A percentile compares a stretch with the other conserved stretches of the same genome.
These are phyloP conservation scores for Alectoris magna DNA, from an alignment of 2,797 vertebrate genomes.

Conservation along the genomic window DNA sequence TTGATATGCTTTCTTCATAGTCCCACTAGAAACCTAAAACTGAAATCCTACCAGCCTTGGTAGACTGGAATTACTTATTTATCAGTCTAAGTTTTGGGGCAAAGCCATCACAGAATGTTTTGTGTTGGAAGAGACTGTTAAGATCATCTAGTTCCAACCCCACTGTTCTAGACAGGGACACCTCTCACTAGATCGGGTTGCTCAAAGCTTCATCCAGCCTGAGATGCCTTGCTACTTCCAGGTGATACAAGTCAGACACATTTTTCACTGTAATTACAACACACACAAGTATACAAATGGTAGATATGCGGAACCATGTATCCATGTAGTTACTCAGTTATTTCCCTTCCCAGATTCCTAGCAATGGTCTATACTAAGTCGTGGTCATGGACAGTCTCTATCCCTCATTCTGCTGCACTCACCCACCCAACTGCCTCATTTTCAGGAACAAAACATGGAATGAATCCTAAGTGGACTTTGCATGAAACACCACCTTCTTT, in stretches of 20 bases:
- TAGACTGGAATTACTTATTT: neutral
- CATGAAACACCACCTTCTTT: neutral
- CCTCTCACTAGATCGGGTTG: no score
- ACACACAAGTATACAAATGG: fast-evolving
- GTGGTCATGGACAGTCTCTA: neutral
- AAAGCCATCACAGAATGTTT: neutral
- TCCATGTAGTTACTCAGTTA: neutral
- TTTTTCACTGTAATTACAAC: neutral
- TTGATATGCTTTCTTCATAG: neutral
- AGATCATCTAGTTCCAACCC: no score
- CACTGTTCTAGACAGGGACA: no score
- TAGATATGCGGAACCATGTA: fast-evolving
- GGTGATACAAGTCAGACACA: neutral
- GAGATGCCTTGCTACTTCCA: neutral
- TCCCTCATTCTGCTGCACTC: neutral
- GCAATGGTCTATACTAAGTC: neutral
- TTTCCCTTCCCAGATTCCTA: neutral
- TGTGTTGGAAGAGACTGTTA: no score
- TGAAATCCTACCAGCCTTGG: neutral
- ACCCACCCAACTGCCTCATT: neutral
- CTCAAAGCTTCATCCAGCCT: no score
- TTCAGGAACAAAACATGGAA: neutral
- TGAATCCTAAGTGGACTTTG: neutral
- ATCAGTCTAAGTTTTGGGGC: neutral
- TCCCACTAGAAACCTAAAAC: neutral